phyloP scores from a whole-genome alignment of 2,888 invertebrate species.

The Hirtodrosophila duncani region DNA sequence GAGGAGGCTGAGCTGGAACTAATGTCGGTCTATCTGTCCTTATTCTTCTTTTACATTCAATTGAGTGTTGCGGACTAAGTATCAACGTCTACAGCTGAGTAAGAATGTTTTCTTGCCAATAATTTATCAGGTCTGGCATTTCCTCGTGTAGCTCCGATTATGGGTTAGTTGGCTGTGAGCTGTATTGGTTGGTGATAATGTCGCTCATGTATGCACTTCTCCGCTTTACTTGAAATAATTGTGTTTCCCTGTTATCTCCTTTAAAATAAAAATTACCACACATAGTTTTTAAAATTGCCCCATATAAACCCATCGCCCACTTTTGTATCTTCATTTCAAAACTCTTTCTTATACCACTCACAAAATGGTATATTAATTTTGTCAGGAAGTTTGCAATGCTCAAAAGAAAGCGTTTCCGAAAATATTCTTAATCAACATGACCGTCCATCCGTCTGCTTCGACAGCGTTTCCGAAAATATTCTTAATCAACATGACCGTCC shows the following conservation, averaged over 20 bases:
- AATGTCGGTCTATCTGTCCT: slow-evolving; percentile 10
- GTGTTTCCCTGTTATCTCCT: slow-evolving; percentile 31
- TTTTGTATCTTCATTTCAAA: too few species aligned
- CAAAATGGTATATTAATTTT: too few species aligned
- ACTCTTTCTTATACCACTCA: too few species aligned
- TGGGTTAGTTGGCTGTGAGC: slow-evolving; percentile 34
- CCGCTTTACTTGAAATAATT: slow-evolving; percentile 30
- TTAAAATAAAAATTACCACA: too few species aligned
- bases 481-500: too few species aligned
- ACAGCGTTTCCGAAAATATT: too few species aligned
- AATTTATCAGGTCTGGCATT: slow-evolving; percentile 58
- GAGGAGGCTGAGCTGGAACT: slow-evolving; percentile 14
- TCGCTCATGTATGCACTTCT: slow-evolving; percentile 46
- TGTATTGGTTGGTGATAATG: slow-evolving; percentile 28
- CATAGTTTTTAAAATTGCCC: too few species aligned
- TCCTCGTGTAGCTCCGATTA: slow-evolving; percentile 55
- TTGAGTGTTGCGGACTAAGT: slow-evolving; percentile 17
- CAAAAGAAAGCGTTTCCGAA: too few species aligned
- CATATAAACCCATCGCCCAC: too few species aligned
- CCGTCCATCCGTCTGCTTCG: too few species aligned
- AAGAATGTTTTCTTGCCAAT: slow-evolving; percentile 50
- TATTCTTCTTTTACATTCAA: slow-evolving; percentile 30
- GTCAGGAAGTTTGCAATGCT: too few species aligned
- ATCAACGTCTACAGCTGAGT: slow-evolving; percentile 26
- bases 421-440: too few species aligned